phyloP scores from a whole-genome alignment of 2,888 invertebrate species.

The Microplitis manilae region DNA sequence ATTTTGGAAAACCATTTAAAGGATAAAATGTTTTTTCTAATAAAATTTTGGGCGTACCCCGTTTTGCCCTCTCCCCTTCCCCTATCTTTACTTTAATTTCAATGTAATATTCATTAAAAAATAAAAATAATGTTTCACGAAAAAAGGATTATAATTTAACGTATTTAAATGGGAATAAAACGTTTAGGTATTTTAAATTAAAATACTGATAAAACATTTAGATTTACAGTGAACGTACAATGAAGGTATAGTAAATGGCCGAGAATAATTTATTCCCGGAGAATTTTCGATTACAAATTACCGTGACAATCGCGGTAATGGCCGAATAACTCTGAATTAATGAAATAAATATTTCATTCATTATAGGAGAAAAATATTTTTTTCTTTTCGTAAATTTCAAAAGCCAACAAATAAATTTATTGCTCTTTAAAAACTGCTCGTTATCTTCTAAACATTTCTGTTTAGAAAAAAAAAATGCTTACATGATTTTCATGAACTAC shows the following conservation, averaged over 20 bases:
- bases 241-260: background rate
- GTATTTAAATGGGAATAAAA: background rate
- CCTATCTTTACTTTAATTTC: background rate
- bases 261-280: background rate
- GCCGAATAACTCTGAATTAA: background rate
- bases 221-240: background rate
- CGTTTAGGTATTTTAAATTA: background rate
- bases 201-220: background rate
- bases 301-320: slow-evolving; percentile 1
- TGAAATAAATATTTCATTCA: background rate
- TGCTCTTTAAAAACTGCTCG: background rate
- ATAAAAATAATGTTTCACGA: background rate
- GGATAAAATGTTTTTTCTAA: too few species aligned
- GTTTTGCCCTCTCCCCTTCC: too few species aligned
- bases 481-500: too few species aligned
- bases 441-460: too few species aligned
- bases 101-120: background rate
- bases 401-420: background rate
- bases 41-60: too few species aligned
- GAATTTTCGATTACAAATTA: background rate
- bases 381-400: background rate
- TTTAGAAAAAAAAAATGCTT: too few species aligned
- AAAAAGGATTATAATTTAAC: background rate
- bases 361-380: background rate
- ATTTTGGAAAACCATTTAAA: too few species aligned